Evolutionary conservation across 2,888 invertebrate species (phyloP).

Genomic region (Pollenia griseotomentosa): DNA sequence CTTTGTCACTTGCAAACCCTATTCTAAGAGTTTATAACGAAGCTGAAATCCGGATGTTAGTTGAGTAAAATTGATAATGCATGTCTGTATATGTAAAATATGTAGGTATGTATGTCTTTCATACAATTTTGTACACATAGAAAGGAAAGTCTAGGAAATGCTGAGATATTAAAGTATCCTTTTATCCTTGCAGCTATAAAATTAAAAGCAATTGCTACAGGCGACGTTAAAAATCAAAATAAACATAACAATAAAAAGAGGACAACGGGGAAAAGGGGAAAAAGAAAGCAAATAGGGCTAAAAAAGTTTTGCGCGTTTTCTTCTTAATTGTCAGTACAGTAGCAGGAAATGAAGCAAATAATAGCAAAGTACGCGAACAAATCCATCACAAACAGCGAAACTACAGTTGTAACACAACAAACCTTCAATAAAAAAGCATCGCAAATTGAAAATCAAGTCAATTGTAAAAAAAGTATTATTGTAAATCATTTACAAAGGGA

Average conservation of each 20-base stretch:
- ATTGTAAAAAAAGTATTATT: neutral
- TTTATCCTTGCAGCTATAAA: conserved; percentile 32
- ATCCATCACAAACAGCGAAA: conserved; percentile 32
- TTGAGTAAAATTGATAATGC: conserved; percentile 36
- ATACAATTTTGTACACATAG: neutral
- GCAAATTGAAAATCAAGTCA: neutral
- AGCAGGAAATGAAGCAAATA: conserved; percentile 69
- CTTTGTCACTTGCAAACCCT: conserved; percentile 14
- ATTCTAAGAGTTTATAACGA: neutral
- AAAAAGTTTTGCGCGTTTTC: conserved; percentile 6
- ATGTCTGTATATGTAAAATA: conserved; percentile 27
- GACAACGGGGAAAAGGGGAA: neutral
- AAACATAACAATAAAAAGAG: conserved; percentile 39
- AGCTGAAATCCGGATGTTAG: conserved; percentile 42
- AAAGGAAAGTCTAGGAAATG: conserved; percentile 22
- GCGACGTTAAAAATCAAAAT: conserved; percentile 54
- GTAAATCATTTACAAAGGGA: too few relatives aligned
- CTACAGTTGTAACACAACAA: conserved; percentile 4
- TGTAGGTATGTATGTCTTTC: neutral
- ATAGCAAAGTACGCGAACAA: conserved; percentile 47
- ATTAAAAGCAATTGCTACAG: conserved; percentile 55
- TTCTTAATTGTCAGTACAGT: conserved; percentile 63
- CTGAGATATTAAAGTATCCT: conserved; percentile 35
- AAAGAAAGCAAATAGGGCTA: conserved; percentile 38
- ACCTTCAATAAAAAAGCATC: neutral